Evolutionary conservation across 1,140 invertebrate genomes (phyloP), one percentile per base, ranked within the genome.

Genomic region (Zaprionus nigranus): DNA sequence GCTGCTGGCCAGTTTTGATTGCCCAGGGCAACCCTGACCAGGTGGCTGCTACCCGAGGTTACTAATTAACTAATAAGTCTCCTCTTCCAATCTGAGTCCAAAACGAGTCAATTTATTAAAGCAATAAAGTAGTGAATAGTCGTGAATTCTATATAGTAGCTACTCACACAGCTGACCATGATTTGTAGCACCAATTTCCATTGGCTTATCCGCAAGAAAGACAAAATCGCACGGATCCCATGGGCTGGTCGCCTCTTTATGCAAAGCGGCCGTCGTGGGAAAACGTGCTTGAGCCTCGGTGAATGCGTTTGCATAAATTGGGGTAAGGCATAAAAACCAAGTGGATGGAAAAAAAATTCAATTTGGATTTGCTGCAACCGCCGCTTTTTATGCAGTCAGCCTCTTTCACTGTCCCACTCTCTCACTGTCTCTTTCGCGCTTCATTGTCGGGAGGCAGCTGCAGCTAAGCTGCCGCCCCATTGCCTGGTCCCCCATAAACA

Each of bases 271-370:
- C 75, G 61, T 64, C 60, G 58, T 75, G 57, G 65, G 69, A 69
- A 73, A 73, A 86, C 82, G 79, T 87, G 82, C 65, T 80, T 63
- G 76, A 81, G 84, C 71, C 74, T 64, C 75, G 53, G 84, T 81
- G 79, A 72, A 81, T 83, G 83, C 84, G 78, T 87, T 87, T 88
- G 84, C 84, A 87, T 87, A 87, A 88, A 87, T 87, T 76, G 83
- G 58, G 58, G 51, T 58, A 61, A 63, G 75, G 66, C 82, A 65
- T 36, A 71, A 64, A 74, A 49, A 22, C 36, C 67, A 75, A 75
- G 67, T 75, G 73, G 60, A 30, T 54, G 70, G 51, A 74, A 62
- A 46, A 46, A 83, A 80, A 88, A 81, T 88, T 87, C 84, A 88
- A 87, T 87, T 87, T 87, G 78, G 81, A 84, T 87, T 88, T 87